phyloP scores from a whole-genome alignment of 2,888 invertebrate genomes.

The Eupeodes luniger region DNA sequence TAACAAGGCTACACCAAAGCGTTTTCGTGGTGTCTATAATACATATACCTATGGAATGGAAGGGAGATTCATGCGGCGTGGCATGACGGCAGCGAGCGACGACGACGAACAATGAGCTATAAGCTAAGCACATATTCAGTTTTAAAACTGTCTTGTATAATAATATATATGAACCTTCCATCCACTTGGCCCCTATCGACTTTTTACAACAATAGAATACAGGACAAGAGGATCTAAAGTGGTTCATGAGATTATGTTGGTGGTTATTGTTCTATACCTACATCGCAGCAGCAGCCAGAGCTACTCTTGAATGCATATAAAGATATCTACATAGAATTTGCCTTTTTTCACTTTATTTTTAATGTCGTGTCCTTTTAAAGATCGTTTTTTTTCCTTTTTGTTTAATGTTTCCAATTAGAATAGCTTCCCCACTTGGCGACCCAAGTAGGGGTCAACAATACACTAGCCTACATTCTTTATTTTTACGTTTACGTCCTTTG shows the following conservation, averaged over 20 bases:
- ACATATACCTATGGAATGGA: not conserved
- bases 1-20: slow-evolving; percentile 43
- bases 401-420: slow-evolving; percentile 66
- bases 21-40: not conserved
- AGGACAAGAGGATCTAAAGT: slow-evolving; percentile 60
- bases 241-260: slow-evolving; percentile 61
- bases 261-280: slow-evolving; percentile 14
- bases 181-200: slow-evolving; percentile 17
- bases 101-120: no score
- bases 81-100: not conserved
- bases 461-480: slow-evolving; percentile 62
- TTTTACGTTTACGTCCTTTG: not conserved
- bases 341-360: slow-evolving; percentile 42
- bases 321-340: slow-evolving; percentile 22
- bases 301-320: slow-evolving; percentile 25
- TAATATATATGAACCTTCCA: not conserved
- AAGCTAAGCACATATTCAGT: slow-evolving; percentile 62
- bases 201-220: slow-evolving; percentile 45
- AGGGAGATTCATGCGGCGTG: slow-evolving; percentile 6
- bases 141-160: slow-evolving; percentile 36
- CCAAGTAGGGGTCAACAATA: slow-evolving; percentile 65
- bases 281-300: not conserved
- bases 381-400: slow-evolving; percentile 18
- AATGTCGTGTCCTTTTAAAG: slow-evolving; percentile 46
- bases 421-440: slow-evolving; percentile 36